A percentile compares a stretch with the other conserved stretches of the same genome.
These are phyloP conservation scores for Bombus confusus DNA, from an alignment of 1,140 invertebrate species.

Conservation along the genomic window DNA sequence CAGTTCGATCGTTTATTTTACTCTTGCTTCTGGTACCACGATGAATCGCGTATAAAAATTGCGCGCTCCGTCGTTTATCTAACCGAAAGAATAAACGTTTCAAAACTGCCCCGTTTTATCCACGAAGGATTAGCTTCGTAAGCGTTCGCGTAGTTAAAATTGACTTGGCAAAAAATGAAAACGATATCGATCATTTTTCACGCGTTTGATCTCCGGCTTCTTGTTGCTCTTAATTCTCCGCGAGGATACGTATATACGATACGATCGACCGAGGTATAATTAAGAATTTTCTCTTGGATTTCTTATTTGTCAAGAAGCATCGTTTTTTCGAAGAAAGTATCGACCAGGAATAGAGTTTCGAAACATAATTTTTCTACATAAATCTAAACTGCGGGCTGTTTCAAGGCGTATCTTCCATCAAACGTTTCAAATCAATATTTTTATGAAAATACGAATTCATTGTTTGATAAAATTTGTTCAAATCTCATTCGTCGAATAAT, in stretches of 20 bases:
- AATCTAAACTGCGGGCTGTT: too few relatives aligned
- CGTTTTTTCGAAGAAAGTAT: too few relatives aligned
- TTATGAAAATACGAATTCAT: too few relatives aligned
- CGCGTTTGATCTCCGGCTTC: not conserved
- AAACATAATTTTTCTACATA: too few relatives aligned
- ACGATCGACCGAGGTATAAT: not conserved
- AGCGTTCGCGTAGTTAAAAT: not conserved
- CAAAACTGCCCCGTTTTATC: not conserved
- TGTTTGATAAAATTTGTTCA: too few relatives aligned
- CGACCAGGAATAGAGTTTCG: too few relatives aligned
- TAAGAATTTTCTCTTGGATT: not conserved
- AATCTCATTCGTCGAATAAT: not conserved
- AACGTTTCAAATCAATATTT: too few relatives aligned
- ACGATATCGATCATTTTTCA: not conserved
- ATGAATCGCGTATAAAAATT: slow-evolving; percentile 47
- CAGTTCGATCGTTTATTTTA: slow-evolving; percentile 35
- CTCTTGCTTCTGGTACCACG: not conserved
- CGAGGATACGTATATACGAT: not conserved
- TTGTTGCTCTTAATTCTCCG: not conserved
- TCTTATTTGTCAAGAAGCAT: not conserved
- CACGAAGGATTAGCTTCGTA: not conserved
- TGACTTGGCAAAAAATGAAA: not conserved
- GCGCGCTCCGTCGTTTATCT: slow-evolving; percentile 9
- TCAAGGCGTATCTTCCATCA: too few relatives aligned
- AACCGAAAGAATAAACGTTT: slow-evolving; percentile 16